Percentiles rank a stretch among this genome's conserved stretches.
Evolutionary conservation across 2,888 invertebrate species (phyloP).

Genomic region (Sminthurinus aureus): DNA sequence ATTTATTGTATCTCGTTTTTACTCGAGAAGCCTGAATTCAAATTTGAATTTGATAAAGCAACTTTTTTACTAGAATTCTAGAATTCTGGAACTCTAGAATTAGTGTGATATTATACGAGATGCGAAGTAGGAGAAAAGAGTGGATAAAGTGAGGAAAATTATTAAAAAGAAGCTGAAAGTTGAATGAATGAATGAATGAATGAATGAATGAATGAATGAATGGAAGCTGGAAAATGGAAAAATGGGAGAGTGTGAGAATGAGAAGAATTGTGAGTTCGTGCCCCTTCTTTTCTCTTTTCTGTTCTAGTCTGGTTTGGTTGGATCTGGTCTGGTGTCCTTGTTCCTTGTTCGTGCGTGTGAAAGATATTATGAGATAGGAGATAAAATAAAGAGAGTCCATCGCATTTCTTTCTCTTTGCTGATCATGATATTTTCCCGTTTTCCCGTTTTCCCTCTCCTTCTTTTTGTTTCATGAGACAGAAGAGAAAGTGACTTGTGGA

Average conservation of each 20-base stretch:
- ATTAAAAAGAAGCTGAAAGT: neutral
- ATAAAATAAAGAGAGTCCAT: neutral
- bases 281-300: neutral
- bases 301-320: no score
- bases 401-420: neutral
- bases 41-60: neutral
- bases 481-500: constrained; percentile 11
- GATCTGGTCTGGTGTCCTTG: no score
- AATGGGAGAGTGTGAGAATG: neutral
- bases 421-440: neutral
- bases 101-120: neutral
- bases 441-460: no score
- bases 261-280: neutral
- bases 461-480: neutral
- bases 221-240: no score
- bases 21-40: no score
- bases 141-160: no score
- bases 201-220: no score
- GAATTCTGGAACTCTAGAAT: neutral
- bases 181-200: neutral
- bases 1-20: neutral
- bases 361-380: neutral
- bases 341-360: neutral
- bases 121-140: no score
- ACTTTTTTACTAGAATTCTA: neutral